These are phyloP conservation scores for Chromobotia macracanthus DNA, from an alignment of 2,797 vertebrate species.

Conservation along the genomic window DNA sequence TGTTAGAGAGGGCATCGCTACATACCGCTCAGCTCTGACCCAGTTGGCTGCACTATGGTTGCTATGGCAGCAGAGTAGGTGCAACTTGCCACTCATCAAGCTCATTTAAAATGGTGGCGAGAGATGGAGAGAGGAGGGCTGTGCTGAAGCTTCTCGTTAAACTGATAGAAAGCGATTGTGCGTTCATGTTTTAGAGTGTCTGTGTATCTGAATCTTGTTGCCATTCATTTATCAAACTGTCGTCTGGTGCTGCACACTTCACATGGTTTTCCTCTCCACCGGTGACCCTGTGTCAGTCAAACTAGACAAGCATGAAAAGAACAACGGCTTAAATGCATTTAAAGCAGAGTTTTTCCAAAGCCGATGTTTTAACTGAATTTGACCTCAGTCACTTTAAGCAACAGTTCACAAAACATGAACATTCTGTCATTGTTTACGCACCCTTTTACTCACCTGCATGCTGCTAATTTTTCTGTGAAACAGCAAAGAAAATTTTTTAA, in stretches of 20 bases:
- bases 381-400: too few species aligned
- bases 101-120: conserved; percentile 68
- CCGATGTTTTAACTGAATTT: neutral
- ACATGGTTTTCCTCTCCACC: neutral
- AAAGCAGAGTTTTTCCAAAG: neutral
- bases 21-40: conserved; percentile 71
- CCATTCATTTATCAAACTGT: conserved; percentile 15
- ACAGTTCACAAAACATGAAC: neutral
- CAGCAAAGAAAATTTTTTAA: too few species aligned
- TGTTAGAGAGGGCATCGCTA: conserved; percentile 47
- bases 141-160: neutral
- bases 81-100: conserved; percentile 81
- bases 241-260: neutral
- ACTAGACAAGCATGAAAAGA: conserved; percentile 9
- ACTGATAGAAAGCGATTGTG: conserved; percentile 35
- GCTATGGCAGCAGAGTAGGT: conserved; percentile 82
- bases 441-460: neutral
- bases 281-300: conserved; percentile 22
- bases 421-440: neutral
- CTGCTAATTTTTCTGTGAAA: neutral
- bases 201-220: conserved; percentile 3
- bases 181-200: too few species aligned
- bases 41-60: conserved; percentile 81
- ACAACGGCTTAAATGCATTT: neutral
- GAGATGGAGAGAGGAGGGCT: conserved; percentile 11